phyloP scores from a whole-genome alignment of 2,113 vertebrate genomes.

The Hipposideros armiger region DNA sequence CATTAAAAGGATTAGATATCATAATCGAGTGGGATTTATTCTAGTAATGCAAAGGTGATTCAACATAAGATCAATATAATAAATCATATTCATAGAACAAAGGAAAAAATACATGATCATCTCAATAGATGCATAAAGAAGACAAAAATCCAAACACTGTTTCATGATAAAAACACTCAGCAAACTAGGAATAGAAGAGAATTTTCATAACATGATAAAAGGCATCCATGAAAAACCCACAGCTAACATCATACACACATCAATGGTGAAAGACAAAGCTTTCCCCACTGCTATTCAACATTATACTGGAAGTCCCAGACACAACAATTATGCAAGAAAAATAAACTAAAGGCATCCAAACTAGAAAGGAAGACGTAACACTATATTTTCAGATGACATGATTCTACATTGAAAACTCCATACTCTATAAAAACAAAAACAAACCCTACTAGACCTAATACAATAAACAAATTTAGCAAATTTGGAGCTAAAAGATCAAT shows the following conservation, averaged over 20 bases:
- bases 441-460: not conserved
- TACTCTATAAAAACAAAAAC: not conserved
- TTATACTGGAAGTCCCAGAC: not conserved
- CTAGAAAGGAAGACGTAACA: not conserved
- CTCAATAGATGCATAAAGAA: not conserved
- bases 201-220: not conserved
- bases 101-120: not conserved
- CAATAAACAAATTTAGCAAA: not conserved
- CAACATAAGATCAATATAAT: not conserved
- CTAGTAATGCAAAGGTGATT: not conserved
- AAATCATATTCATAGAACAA: not conserved
- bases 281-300: conserved; percentile 15
- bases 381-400: not conserved
- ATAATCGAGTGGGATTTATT: conserved; percentile 7
- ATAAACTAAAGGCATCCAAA: not conserved
- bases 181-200: not conserved
- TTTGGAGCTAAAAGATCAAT: not conserved
- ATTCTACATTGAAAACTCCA: not conserved
- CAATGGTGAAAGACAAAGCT: not conserved
- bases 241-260: not conserved
- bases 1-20: not conserved
- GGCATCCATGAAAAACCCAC: conserved; percentile 31
- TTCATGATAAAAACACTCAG: conserved; percentile 31
- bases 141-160: conserved; percentile 31
- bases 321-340: not conserved